Base-by-base conservation (phyloP, 2,113 vertebrate species). In the Cinclus cinclus region DNA sequence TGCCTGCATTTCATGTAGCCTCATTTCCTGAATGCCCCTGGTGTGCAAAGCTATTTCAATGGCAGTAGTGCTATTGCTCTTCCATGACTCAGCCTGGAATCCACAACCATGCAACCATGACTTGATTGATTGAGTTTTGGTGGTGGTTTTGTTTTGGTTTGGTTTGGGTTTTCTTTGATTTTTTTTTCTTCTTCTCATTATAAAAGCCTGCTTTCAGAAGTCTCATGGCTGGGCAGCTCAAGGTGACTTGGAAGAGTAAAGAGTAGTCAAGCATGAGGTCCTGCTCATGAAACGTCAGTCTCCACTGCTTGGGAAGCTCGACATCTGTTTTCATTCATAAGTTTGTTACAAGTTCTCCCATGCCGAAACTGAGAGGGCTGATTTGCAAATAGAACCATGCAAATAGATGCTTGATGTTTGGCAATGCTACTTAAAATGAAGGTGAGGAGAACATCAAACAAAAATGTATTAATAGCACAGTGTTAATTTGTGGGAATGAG, bases 231-330 rank as follows among this genome's bases (percentile, higher is more conserved):
- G 52, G 13, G 44, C 56, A 73, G 27, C 33, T 89, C 41, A 78
- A 28, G 21, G 6, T 47, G 69, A n/a, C 33, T 13, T 46, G 42
- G 33, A 60, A 75, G 35, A 53, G 19, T 7, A 39, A 60, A 75
- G 35, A 53, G 19, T 7, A 39, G 27, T 24, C 49, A 37, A 70
- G 55, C 8, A 25, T 74, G 15, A 53, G 49, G 28, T 47, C 3
- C 44, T 8, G 9, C 49, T 63, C 15, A 10, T 24, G 56, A 47
- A 49, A 87, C 30, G 21, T 33, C 44, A n/a, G 28, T 18, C 64
- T 82, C 60, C 30, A 47, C 0, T 39, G 50, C 1, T 8, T 49
- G 28, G 56, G 56, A 89, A 89, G 7, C 30, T 53, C 0, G 0
- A 33, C 2, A 7, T 44, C 25, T 85, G 27, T 85, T 92, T 92